These are phyloP conservation scores for Peromyscus californicus DNA, from an alignment of 2,113 vertebrate species.

Conservation along the genomic window DNA sequence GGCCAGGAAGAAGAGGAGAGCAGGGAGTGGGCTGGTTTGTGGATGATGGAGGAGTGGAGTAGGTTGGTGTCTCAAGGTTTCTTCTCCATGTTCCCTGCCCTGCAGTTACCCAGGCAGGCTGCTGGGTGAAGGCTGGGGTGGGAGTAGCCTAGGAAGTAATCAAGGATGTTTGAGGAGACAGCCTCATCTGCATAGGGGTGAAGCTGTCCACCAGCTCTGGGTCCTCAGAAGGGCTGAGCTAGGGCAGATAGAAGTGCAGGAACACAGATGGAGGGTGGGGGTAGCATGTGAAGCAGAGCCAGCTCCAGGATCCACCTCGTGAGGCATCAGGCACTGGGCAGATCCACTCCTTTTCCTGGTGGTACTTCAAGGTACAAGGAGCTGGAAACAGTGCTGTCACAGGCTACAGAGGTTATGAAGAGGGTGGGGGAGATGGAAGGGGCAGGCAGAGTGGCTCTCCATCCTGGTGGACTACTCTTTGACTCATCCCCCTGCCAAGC, in stretches of 20 bases:
- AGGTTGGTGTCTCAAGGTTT: not conserved
- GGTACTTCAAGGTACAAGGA: not conserved
- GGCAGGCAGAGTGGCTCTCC: no score
- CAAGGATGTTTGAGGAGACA: not conserved
- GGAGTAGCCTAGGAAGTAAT: not conserved
- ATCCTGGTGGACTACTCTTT: no score
- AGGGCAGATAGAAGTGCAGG: not conserved
- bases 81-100: rapidly evolving
- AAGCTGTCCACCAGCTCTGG: not conserved
- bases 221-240: not conserved
- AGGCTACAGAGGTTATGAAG: rapidly evolving
- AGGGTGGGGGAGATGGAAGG: no score
- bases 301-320: not conserved
- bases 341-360: not conserved
- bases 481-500: rapidly evolving
- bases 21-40: not conserved
- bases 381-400: not conserved
- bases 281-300: not conserved
- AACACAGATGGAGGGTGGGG: not conserved
- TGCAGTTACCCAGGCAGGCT: not conserved
- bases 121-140: no score
- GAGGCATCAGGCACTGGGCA: not conserved
- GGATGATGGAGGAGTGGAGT: no score
- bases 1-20: not conserved
- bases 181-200: not conserved